Conservation (phyloP, 1,140 invertebrate species). For the Augochlora pura region DNA sequence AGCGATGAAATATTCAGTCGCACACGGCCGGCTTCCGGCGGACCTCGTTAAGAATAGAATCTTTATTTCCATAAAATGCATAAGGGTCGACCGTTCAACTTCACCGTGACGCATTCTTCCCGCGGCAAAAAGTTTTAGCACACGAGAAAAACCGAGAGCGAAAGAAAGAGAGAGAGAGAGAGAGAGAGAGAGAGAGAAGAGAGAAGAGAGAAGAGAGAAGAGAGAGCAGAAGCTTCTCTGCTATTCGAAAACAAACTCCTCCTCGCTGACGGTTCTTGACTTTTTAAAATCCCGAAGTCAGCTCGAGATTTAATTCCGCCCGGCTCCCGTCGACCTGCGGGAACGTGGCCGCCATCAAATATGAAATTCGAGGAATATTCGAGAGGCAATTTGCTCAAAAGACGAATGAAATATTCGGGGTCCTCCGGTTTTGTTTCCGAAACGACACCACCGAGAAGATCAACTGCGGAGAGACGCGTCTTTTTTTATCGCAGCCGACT, state of each 20-base stretch:
- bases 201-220: neutral
- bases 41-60: slow-evolving; percentile 51
- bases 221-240: neutral
- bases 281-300: neutral
- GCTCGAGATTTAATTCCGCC: slow-evolving; percentile 14
- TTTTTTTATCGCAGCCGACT: too few species aligned
- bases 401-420: neutral
- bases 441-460: neutral
- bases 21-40: slow-evolving; percentile 40
- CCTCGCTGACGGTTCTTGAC: neutral
- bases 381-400: neutral
- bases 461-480: too few species aligned
- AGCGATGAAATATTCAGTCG: slow-evolving; percentile 46
- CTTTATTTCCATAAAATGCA: slow-evolving; percentile 50
- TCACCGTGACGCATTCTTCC: neutral
- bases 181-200: too few species aligned
- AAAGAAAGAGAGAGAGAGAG: too few species aligned
- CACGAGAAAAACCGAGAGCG: too few species aligned
- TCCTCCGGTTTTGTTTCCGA: neutral
- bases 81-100: slow-evolving; percentile 35
- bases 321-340: neutral
- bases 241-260: slow-evolving; percentile 39
- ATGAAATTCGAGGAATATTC: neutral
- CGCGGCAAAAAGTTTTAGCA: slow-evolving; percentile 17
- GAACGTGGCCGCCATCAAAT: neutral